phyloP scores from a whole-genome alignment of 2,113 vertebrate species.

The Girardinichthys multiradiatus region DNA sequence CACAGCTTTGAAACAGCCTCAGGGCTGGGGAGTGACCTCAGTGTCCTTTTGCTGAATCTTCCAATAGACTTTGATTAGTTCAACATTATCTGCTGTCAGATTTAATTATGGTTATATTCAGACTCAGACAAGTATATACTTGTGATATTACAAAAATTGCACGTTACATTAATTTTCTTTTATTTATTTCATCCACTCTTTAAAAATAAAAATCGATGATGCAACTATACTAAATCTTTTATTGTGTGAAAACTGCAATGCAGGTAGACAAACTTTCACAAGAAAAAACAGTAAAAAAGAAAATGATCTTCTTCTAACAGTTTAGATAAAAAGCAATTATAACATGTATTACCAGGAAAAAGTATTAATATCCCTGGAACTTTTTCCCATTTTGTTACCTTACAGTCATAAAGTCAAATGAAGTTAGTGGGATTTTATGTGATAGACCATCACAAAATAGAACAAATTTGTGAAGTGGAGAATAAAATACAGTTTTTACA shows the following conservation, averaged over 20 bases:
- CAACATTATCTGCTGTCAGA: slow-evolving; percentile 4
- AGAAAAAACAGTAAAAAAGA: slow-evolving; percentile 3
- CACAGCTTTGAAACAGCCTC: slow-evolving; percentile 28
- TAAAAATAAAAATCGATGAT: slow-evolving; percentile 13
- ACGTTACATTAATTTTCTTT: neutral
- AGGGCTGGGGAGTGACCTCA: slow-evolving; percentile 4
- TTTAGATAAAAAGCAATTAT: slow-evolving; percentile 13
- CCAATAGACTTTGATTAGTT: slow-evolving; percentile 1
- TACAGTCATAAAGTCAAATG: neutral
- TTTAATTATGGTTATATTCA: neutral
- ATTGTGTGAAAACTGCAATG: neutral
- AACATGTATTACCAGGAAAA: neutral
- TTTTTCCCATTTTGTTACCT: neutral
- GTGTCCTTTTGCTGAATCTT: slow-evolving; percentile 11
- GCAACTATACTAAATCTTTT: slow-evolving; percentile 2
- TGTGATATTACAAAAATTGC: neutral
- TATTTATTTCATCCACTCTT: neutral
- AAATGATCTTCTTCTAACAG: slow-evolving; percentile 4
- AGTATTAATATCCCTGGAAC: neutral
- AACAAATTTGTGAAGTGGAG: neutral
- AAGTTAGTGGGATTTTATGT: too few relatives aligned
- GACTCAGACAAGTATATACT: neutral
- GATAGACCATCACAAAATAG: neutral
- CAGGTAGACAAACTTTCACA: neutral
- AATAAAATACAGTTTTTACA: neutral